Conservation (phyloP, 2,888 invertebrate genomes). For the Heliconius ethilla region DNA sequence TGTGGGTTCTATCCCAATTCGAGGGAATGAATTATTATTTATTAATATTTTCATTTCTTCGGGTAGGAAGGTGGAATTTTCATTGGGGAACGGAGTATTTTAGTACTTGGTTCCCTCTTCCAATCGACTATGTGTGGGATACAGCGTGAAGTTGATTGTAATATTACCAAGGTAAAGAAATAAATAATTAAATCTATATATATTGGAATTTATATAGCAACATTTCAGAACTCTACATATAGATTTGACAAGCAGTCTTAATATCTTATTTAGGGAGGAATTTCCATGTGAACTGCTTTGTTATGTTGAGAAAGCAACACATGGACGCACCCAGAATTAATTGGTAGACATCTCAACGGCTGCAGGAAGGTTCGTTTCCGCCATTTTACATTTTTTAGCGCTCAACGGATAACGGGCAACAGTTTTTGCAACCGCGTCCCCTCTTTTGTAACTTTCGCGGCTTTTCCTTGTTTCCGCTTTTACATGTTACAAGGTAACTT, state of each 20-base stretch:
- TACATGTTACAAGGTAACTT: not conserved
- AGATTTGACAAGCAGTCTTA: not conserved
- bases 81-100: no score
- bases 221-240: not conserved
- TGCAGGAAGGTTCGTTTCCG: constrained; percentile 62
- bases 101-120: no score
- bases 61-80: no score
- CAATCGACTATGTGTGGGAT: no score
- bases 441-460: constrained; percentile 29
- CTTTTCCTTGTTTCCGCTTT: constrained; percentile 18
- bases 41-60: no score
- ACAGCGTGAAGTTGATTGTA: no score
- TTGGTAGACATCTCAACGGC: constrained; percentile 66
- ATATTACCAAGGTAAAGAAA: not conserved
- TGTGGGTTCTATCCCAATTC: no score
- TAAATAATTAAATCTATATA: not conserved
- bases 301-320: constrained; percentile 65
- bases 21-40: no score
- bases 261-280: constrained; percentile 44
- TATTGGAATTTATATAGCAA: not conserved
- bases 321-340: constrained; percentile 64
- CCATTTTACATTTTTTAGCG: constrained; percentile 52
- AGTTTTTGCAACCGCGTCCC: constrained; percentile 60
- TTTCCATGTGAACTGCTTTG: constrained; percentile 61
- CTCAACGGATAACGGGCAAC: constrained; percentile 66